phyloP scores from a whole-genome alignment of 2,113 vertebrate genomes.

The Catharus minimus region DNA sequence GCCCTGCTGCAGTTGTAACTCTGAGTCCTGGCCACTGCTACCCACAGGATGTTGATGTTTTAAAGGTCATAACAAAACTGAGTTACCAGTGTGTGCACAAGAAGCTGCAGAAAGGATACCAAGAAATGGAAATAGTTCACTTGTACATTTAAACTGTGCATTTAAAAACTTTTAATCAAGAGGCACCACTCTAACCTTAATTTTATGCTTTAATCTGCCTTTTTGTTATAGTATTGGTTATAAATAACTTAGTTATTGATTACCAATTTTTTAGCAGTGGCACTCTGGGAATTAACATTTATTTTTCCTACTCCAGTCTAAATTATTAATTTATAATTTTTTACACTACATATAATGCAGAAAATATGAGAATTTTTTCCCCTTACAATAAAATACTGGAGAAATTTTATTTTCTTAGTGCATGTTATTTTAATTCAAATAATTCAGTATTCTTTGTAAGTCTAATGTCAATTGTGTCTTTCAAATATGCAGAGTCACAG shows the following conservation, averaged over 20 bases:
- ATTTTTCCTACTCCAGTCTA: background rate
- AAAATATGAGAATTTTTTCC: fast-evolving
- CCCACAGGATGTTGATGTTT: background rate
- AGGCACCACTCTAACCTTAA: background rate
- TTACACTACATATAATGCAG: background rate
- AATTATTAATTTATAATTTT: background rate
- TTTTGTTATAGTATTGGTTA: background rate
- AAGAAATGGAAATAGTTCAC: background rate
- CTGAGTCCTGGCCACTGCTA: background rate
- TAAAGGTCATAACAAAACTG: background rate
- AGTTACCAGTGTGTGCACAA: background rate
- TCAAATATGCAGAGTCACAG: background rate
- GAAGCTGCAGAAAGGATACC: background rate
- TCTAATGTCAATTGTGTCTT: background rate
- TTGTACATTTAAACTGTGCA: background rate
- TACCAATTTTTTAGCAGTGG: background rate
- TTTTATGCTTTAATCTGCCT: background rate
- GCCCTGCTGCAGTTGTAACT: background rate
- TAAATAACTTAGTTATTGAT: background rate
- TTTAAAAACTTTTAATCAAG: background rate
- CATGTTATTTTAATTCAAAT: background rate
- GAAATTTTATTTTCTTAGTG: background rate
- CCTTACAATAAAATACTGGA: background rate
- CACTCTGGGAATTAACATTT: background rate
- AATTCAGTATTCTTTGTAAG: background rate